phyloP scores from a whole-genome alignment of 35 echinoderm and acorn worm genomes.

The Hemicentrotus pulcherrimus region DNA sequence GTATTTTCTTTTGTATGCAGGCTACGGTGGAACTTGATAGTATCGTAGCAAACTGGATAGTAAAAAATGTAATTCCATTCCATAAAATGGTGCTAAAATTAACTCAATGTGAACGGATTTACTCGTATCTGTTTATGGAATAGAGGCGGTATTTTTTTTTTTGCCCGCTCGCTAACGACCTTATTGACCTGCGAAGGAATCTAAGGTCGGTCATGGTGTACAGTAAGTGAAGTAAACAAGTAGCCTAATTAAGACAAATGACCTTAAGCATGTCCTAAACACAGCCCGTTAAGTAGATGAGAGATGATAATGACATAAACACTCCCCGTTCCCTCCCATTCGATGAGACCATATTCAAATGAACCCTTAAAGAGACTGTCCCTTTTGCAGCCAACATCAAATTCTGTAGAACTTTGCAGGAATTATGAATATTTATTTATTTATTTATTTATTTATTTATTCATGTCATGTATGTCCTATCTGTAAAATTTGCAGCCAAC shows the following conservation, averaged over 20 bases:
- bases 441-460: no score
- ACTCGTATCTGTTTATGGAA: not conserved
- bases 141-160: not conserved
- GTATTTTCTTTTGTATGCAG: no score
- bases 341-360: not conserved
- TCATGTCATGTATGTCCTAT: no score
- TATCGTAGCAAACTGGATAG: no score
- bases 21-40: no score
- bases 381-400: no score
- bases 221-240: constrained; percentile 27
- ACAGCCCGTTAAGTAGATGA: not conserved
- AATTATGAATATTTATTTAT: no score
- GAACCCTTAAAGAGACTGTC: not conserved
- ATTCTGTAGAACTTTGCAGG: no score
- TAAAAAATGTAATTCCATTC: no score
- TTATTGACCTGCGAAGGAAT: not conserved
- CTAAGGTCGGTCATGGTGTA: not conserved
- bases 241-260: constrained; percentile 35
- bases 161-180: not conserved
- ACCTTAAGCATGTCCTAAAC: constrained; percentile 2
- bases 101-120: no score
- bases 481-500: no score
- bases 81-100: no score
- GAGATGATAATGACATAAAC: not conserved
- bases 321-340: not conserved